Conservation (phyloP, 2,797 vertebrate species). For the Rhodeus uyekii region DNA sequence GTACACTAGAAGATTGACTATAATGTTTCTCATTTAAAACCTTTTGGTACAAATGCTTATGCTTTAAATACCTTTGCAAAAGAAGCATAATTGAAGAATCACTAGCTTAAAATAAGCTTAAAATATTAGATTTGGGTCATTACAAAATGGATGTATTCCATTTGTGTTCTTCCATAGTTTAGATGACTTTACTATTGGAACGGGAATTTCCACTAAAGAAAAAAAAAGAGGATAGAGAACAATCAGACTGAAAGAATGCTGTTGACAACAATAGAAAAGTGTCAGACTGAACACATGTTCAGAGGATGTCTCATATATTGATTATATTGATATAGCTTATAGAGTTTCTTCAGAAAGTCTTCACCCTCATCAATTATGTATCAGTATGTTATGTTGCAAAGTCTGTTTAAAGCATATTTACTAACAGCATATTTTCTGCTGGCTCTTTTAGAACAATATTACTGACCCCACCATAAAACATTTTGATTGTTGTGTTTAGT, state of each 20-base stretch:
- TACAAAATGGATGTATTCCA: neutral
- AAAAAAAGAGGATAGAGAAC: neutral
- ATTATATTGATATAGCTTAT: conserved; percentile 18
- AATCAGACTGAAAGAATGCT: neutral
- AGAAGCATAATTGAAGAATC: neutral
- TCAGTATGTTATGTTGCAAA: conserved; percentile 7
- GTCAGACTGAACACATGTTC: neutral
- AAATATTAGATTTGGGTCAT: neutral
- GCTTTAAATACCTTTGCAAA: neutral
- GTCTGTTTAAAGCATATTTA: conserved; percentile 19
- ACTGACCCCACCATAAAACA: neutral
- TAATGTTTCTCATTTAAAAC: neutral
- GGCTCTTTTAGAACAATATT: neutral
- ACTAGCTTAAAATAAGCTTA: neutral
- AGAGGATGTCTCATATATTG: conserved; percentile 11
- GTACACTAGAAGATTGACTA: neutral
- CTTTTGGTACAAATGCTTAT: neutral
- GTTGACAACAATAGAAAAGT: neutral
- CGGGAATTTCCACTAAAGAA: neutral
- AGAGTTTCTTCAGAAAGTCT: conserved; percentile 2
- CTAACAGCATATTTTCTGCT: neutral
- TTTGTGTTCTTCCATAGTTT: neutral
- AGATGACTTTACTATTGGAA: neutral
- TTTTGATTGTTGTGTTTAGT: neutral
- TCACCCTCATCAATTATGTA: conserved; percentile 12